phyloP scores from a whole-genome alignment of 1,140 invertebrate genomes.

The Drosophila orosa region DNA sequence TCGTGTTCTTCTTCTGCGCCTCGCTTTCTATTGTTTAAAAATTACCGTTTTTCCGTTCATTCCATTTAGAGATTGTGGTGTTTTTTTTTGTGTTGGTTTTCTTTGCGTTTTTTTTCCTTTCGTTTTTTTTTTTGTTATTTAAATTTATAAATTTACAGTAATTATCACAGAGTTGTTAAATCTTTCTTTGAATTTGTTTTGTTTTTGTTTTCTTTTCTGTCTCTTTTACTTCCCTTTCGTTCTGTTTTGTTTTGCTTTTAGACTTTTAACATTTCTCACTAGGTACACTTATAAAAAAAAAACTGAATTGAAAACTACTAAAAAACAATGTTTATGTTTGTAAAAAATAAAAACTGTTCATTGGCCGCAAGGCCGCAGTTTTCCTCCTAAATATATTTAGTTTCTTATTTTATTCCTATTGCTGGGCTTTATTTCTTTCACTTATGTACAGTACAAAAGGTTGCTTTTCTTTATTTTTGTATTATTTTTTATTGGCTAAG shows the following conservation, averaged over 20 bases:
- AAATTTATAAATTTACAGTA: conserved; percentile 84
- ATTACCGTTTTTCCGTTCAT: conserved; percentile 67
- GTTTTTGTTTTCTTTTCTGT: conserved; percentile 61
- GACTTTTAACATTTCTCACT: conserved; percentile 83
- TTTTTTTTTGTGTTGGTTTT: conserved; percentile 49
- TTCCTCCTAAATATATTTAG: conserved; percentile 31
- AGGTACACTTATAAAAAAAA: conserved; percentile 83
- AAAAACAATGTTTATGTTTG: conserved; percentile 71
- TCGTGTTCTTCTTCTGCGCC: conserved; percentile 34
- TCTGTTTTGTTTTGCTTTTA: conserved; percentile 77
- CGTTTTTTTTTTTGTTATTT: conserved; percentile 62
- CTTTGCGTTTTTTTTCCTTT: conserved; percentile 47
- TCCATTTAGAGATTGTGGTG: conserved; percentile 69
- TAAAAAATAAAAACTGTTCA: conserved; percentile 74
- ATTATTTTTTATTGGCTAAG: conserved; percentile 71
- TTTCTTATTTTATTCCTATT: conserved; percentile 30
- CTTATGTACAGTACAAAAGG: conserved; percentile 58
- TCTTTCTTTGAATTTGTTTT: conserved; percentile 83
- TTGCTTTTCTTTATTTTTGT: conserved; percentile 8
- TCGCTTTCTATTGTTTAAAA: conserved; percentile 68
- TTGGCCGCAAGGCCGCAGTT: conserved; percentile 70
- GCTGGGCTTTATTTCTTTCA: conserved; percentile 48
- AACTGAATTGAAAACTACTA: conserved; percentile 74
- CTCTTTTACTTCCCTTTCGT: conserved; percentile 69
- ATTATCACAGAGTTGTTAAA: conserved; percentile 85